phyloP scores from a whole-genome alignment of 2,113 vertebrate genomes.

The Heterotilapia buettikoferi region DNA sequence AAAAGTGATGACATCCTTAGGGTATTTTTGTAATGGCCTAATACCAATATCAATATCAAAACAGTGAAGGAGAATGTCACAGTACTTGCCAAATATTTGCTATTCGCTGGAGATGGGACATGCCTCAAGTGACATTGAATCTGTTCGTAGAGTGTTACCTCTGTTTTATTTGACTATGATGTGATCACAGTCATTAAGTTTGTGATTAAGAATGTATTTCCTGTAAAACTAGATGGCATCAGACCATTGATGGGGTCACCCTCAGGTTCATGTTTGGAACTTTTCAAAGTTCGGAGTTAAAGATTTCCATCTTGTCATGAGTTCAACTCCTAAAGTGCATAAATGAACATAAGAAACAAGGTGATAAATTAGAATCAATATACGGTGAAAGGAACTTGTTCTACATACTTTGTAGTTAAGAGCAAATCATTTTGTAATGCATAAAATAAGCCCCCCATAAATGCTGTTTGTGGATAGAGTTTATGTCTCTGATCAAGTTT shows the following conservation, averaged over 20 bases:
- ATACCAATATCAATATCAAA: background rate
- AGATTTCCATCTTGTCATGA: background rate
- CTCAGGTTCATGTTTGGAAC: background rate
- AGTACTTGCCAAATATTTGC: background rate
- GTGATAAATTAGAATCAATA: background rate
- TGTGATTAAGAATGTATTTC: background rate
- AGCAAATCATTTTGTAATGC: background rate
- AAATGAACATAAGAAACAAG: background rate
- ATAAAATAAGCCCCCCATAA: background rate
- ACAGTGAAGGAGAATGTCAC: background rate
- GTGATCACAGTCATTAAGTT: background rate
- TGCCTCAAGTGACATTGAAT: background rate
- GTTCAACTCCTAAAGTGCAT: background rate
- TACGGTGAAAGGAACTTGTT: background rate
- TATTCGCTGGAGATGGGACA: background rate
- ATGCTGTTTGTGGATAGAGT: constrained; percentile 26
- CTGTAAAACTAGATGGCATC: background rate
- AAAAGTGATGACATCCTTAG: background rate
- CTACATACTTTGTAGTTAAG: background rate
- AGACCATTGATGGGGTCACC: background rate
- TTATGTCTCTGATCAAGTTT: constrained; percentile 6
- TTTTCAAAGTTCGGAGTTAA: background rate
- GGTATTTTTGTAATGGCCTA: background rate
- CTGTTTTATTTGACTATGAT: background rate
- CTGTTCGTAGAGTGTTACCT: background rate